Evolutionary conservation across 2,888 invertebrate species (phyloP).

Genomic region (Drosophila dives): DNA sequence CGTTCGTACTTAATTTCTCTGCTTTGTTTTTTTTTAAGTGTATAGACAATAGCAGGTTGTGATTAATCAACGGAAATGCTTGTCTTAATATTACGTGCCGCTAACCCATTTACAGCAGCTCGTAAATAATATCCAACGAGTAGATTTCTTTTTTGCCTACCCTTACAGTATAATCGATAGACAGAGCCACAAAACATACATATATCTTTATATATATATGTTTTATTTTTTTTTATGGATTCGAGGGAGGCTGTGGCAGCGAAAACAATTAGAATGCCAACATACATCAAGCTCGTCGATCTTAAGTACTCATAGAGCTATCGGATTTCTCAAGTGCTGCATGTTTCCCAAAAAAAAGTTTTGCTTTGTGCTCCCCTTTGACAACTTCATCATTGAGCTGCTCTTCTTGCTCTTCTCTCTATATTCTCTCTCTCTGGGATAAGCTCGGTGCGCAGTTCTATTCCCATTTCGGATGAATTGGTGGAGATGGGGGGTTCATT

Average conservation of each 20-base stretch:
- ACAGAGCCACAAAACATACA: conserved; percentile 8
- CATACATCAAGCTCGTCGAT: conserved; percentile 71
- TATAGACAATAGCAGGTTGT: conserved; percentile 36
- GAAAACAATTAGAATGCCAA: conserved; percentile 54
- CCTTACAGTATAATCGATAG: conserved; percentile 38
- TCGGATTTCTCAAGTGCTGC: conserved; percentile 73
- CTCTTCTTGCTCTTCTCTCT: conserved; percentile 2
- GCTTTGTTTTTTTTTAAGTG: not conserved
- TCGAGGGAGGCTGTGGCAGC: conserved; percentile 44
- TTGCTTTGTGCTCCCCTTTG: conserved; percentile 53
- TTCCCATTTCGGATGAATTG: conserved; percentile 49
- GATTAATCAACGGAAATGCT: conserved; percentile 73
- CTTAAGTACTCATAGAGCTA: conserved; percentile 73
- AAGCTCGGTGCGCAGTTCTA: conserved; percentile 53
- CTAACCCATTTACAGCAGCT: conserved; percentile 77
- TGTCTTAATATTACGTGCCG: conserved; percentile 75
- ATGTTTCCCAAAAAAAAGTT: conserved; percentile 51
- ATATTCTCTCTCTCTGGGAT: conserved; percentile 21
- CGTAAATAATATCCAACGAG: conserved; percentile 56
- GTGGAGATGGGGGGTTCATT: conserved; percentile 60
- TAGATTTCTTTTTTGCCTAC: conserved; percentile 25
- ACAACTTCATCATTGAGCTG: conserved; percentile 38
- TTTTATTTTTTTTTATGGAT: not conserved
- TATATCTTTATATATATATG: not conserved
- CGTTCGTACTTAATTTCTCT: not conserved